These are phyloP conservation scores for Ctenopoma kingsleyae DNA, from an alignment of 2,797 vertebrate species.

Conservation along the genomic window DNA sequence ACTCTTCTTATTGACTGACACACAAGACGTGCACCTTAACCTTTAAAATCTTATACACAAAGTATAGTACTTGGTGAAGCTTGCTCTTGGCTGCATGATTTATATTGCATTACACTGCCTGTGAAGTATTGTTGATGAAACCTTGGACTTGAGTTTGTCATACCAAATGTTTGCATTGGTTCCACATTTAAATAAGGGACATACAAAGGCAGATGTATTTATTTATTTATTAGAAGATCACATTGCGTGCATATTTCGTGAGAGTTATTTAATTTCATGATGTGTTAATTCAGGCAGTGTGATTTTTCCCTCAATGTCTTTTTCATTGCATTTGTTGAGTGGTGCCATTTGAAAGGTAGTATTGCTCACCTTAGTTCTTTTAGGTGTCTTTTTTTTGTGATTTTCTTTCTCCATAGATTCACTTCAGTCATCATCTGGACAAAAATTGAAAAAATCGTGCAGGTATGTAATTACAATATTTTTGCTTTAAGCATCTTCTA, in stretches of 20 bases:
- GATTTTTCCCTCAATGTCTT: not conserved
- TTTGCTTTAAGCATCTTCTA: not conserved
- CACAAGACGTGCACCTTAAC: constrained; percentile 32
- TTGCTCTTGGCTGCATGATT: constrained; percentile 45
- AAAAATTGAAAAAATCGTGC: constrained; percentile 1
- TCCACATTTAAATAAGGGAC: constrained; percentile 54
- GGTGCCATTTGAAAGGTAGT: constrained; percentile 21
- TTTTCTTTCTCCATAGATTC: constrained; percentile 5
- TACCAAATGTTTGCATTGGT: constrained; percentile 43
- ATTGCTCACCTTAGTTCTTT: constrained; percentile 9
- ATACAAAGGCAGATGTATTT: constrained; percentile 56
- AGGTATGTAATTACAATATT: constrained; percentile 18
- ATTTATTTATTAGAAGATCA: constrained; percentile 73
- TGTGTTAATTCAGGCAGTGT: constrained; percentile 30
- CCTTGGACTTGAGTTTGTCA: constrained; percentile 14
- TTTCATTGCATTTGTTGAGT: constrained; percentile 22
- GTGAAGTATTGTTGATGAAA: constrained; percentile 49
- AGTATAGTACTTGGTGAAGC: constrained; percentile 60
- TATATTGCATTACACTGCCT: constrained; percentile 52
- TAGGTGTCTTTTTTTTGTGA: constrained; percentile 1
- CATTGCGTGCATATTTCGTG: constrained; percentile 5
- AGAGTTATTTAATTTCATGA: constrained; percentile 38
- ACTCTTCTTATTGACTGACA: constrained; percentile 16
- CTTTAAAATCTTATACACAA: constrained; percentile 3
- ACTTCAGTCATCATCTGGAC: not conserved